Evolutionary conservation across 2,888 invertebrate genomes (phyloP), one percentile per base, ranked within the genome.

Genomic region (Nephrotoma flavescens): DNA sequence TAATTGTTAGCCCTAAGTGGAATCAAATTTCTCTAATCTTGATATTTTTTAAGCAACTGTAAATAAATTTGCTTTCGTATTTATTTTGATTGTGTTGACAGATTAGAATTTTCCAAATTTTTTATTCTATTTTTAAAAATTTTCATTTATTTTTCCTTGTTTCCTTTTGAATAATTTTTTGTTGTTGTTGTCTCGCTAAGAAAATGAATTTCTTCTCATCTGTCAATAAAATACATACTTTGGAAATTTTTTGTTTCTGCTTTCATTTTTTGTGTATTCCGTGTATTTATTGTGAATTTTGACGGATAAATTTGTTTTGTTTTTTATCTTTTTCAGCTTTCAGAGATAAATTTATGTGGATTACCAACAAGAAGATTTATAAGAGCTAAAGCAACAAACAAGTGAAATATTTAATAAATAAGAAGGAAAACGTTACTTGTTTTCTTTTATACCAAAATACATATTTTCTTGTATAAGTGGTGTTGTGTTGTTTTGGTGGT

Each of bases 181-280:
- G 15, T 84, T 42, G 31, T 52, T 15, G 19, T 19, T n/a, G 71
- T 71, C 31, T 71, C 7, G 71, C 71, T 71, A 31, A 3, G 71
- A 84, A 42, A 84, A 84, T 84, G 42, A 84, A 84, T 42, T 84
- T 84, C 84, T 42, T 84, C 84, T 84, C 84, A 84, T 84, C 84
- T 84, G 84, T 84, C 84, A 84, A 84, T 84, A 84, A 84, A 84
- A 84, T 84, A 84, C 42, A 84, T 84, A 84, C 42, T 84, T 42
- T 42, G 42, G n/a, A 42, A 84, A 84, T 84, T 84, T 84, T 83
- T 83, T 52, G 52, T 52, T 52, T 83, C n/a, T 7, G 42, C 42
- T 42, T 84, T 41, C 31, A 9, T 41, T 83, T 83, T 83, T 83
- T 83, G 0, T 83, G 5, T 84, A 6, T 84, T 6, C 12, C n/a